Evolutionary conservation across 1,140 invertebrate genomes (phyloP).

Genomic region (Leptonema lineaticorne): DNA sequence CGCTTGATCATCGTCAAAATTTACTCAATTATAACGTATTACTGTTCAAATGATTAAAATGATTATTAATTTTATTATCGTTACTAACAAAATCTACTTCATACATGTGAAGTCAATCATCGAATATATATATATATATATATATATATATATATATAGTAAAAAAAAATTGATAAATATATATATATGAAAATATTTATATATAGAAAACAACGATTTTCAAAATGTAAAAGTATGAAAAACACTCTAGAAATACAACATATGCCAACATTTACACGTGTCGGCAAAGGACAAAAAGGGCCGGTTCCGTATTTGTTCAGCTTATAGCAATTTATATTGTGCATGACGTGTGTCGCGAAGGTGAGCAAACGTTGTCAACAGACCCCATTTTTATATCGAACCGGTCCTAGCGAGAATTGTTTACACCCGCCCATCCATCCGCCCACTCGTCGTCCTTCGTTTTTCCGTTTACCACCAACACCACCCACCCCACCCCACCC

Average conservation of each 20-base stretch:
- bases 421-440: no score
- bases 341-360: constrained; percentile 13
- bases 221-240: neutral
- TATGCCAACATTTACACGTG: neutral
- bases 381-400: neutral
- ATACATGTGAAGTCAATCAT: neutral
- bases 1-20: no score
- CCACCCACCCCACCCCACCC: neutral
- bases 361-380: constrained; percentile 15
- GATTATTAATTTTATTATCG: no score
- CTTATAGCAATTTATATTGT: constrained; percentile 11
- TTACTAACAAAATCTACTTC: no score
- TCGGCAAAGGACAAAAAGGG: neutral
- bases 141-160: neutral
- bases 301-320: neutral
- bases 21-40: no score
- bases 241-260: neutral
- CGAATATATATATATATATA: neutral
- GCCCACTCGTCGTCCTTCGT: no score
- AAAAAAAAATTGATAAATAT: neutral
- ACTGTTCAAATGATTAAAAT: no score
- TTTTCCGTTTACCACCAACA: no score
- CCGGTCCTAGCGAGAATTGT: neutral
- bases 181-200: neutral
- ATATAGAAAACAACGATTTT: neutral